Percentiles rank a stretch among this genome's conserved stretches.
phyloP scores from a whole-genome alignment of 2,797 vertebrate species.

The Sebastes taczanowskii region DNA sequence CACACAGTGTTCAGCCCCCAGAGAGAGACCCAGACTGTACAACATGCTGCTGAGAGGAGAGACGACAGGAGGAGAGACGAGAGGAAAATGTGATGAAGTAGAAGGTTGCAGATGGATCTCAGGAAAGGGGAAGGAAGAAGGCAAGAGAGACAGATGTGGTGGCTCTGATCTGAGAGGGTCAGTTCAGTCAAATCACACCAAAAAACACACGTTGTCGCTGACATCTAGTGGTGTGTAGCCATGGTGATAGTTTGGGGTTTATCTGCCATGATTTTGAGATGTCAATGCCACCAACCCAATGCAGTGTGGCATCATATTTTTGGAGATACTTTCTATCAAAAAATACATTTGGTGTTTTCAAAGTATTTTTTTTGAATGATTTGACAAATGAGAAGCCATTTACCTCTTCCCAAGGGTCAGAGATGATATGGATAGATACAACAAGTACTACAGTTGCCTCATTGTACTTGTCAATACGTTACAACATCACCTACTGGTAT shows the following conservation, averaged over 20 bases:
- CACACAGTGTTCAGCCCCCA: constrained; percentile 38
- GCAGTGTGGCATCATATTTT: too few relatives aligned
- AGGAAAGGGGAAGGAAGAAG: neutral
- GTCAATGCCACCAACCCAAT: rapidly evolving
- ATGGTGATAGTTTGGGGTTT: neutral
- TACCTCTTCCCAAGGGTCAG: neutral
- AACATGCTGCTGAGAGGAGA: constrained; percentile 46
- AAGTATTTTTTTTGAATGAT: neutral
- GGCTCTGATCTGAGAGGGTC: constrained; percentile 8
- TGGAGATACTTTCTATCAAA: neutral
- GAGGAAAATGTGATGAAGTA: constrained; percentile 5
- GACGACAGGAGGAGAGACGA: constrained; percentile 18
- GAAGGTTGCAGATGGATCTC: constrained; percentile 23
- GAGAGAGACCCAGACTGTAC: constrained; percentile 55
- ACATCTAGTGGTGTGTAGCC: neutral
- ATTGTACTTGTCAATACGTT: neutral
- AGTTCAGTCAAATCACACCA: neutral
- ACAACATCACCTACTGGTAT: neutral
- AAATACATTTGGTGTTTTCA: neutral
- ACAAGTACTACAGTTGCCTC: neutral
- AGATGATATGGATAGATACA: neutral
- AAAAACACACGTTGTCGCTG: neutral
- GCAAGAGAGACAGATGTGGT: neutral
- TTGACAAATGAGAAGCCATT: neutral
- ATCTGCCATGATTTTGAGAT: neutral